These are phyloP conservation scores for Pelagia noctiluca DNA, from an alignment of 30 jellyfish, hydroid and myxozoan species.

Conservation along the genomic window DNA sequence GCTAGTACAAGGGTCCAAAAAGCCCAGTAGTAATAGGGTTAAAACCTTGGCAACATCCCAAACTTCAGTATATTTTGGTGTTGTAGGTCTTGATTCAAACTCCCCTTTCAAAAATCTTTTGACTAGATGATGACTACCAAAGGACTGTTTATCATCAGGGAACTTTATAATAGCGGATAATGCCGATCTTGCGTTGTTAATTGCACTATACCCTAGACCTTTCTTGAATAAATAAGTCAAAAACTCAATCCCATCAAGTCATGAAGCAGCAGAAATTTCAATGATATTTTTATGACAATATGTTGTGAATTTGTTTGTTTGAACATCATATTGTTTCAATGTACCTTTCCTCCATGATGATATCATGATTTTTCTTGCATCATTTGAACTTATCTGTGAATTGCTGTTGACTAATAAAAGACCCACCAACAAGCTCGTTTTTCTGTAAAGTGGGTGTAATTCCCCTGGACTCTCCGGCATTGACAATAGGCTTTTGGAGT, in stretches of 20 bases:
- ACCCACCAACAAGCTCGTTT: too few relatives aligned
- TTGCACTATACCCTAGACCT: conserved; percentile 5
- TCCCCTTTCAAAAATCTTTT: conserved; percentile 29
- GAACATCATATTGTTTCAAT: not conserved
- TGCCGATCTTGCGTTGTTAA: conserved; percentile 24
- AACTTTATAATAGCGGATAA: not conserved
- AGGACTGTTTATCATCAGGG: not conserved
- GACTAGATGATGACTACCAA: conserved; percentile 2
- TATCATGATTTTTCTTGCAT: not conserved
- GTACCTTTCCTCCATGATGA: not conserved
- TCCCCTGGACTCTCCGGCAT: too few relatives aligned
- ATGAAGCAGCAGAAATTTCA: not conserved
- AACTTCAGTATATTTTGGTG: conserved; percentile 3
- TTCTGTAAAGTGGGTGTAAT: too few relatives aligned
- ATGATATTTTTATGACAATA: not conserved
- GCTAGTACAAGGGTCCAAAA: too few relatives aligned
- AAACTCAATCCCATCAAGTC: conserved; percentile 11
- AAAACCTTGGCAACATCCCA: conserved; percentile 15
- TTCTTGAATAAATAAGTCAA: conserved; percentile 2
- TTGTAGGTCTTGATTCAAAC: conserved; percentile 9
- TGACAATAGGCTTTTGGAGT: too few relatives aligned
- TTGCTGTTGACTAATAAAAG: conserved; percentile 1
- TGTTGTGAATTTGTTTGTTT: too few relatives aligned
- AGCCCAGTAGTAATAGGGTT: too few relatives aligned
- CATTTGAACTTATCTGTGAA: not conserved